Evolutionary conservation across 1,140 invertebrate species (phyloP).

Genomic region (Drosophila rufa): DNA sequence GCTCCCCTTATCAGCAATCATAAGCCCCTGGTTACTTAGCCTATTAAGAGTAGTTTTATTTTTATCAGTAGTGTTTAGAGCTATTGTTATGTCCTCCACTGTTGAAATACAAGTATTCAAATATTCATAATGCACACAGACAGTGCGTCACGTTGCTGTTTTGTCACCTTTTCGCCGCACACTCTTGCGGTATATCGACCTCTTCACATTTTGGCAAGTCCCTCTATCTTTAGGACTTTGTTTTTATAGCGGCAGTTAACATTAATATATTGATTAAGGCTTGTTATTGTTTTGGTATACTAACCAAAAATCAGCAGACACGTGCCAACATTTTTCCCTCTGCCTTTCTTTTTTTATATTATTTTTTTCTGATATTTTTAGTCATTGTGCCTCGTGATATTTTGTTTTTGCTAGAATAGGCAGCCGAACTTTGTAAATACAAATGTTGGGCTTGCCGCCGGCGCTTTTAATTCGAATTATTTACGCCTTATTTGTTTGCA

Average conservation of each 20-base stretch:
- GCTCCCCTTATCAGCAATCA: background rate
- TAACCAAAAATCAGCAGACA: slow-evolving; percentile 5
- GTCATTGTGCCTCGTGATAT: background rate
- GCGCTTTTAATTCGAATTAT: slow-evolving; percentile 33
- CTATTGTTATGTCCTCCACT: slow-evolving; percentile 6
- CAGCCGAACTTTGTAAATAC: slow-evolving; percentile 6
- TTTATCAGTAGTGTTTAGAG: background rate
- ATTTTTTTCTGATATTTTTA: slow-evolving; percentile 28
- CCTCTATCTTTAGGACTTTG: slow-evolving; percentile 13
- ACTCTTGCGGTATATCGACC: slow-evolving; percentile 25
- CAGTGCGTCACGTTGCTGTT: slow-evolving; percentile 41
- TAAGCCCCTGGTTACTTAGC: background rate
- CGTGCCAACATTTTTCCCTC: slow-evolving; percentile 17
- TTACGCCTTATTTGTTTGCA: slow-evolving; percentile 35
- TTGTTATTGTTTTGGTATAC: slow-evolving; percentile 24
- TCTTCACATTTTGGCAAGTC: background rate
- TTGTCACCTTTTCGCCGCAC: background rate
- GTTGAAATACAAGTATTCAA: slow-evolving; percentile 3
- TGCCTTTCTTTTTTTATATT: background rate
- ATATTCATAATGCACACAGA: slow-evolving; percentile 18
- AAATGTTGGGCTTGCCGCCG: slow-evolving; percentile 19
- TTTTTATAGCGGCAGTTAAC: slow-evolving; percentile 19
- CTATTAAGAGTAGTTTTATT: background rate
- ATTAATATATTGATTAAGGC: slow-evolving; percentile 29
- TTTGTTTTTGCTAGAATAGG: slow-evolving; percentile 1